A percentile compares a stretch with the other conserved stretches of the same genome.
Conservation (phyloP, 2,113 vertebrate genomes). For the Uria aalge region DNA sequence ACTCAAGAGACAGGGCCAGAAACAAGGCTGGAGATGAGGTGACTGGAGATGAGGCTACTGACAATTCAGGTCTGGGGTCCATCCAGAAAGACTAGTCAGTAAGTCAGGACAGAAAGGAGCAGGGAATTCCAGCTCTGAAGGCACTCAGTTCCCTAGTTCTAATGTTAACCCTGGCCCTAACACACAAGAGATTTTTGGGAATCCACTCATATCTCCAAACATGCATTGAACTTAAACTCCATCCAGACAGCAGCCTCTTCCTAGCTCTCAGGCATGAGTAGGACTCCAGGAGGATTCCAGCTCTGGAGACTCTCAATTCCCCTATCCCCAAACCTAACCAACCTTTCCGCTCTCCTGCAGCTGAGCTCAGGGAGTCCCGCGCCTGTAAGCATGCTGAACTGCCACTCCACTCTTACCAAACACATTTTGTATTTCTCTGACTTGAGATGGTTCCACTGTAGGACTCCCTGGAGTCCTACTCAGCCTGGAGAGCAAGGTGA, state of each 20-base stretch:
- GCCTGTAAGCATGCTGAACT: neutral
- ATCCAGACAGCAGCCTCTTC: neutral
- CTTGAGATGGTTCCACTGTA: neutral
- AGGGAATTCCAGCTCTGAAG: neutral
- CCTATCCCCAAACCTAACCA: too few relatives aligned
- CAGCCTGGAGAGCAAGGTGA: neutral
- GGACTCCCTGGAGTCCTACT: neutral
- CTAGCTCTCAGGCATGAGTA: neutral
- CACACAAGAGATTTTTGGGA: neutral
- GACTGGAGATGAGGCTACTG: neutral
- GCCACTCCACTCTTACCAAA: neutral
- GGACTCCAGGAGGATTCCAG: neutral
- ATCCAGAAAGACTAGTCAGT: neutral
- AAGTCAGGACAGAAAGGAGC: neutral
- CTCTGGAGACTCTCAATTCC: neutral
- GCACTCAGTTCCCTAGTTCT: neutral
- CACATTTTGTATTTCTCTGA: neutral
- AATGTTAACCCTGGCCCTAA: neutral
- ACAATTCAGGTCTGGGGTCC: neutral
- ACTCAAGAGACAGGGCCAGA: neutral
- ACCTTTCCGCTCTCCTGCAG: neutral
- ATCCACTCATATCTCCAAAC: fast-evolving
- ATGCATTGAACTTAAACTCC: neutral
- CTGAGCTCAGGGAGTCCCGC: neutral
- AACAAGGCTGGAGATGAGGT: neutral